Evolutionary conservation across 2,113 vertebrate genomes (phyloP).

Genomic region (Phaetusa simplex): DNA sequence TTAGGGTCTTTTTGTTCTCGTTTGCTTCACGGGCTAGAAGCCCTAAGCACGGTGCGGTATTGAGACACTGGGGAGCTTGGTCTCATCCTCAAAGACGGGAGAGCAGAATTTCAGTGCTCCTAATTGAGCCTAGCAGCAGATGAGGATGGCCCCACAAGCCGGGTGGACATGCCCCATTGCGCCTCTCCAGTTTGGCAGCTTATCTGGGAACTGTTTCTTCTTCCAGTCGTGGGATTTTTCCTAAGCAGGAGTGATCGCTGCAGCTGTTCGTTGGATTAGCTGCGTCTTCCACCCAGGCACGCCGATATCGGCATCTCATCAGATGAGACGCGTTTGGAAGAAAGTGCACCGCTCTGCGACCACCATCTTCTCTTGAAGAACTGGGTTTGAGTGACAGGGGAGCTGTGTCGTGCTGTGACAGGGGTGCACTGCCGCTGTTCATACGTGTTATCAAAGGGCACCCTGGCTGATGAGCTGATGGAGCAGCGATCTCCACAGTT

Average conservation of each 20-base stretch:
- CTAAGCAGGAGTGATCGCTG: neutral
- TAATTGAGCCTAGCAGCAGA: accelerated
- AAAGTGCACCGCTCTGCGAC: neutral
- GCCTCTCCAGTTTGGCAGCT: neutral
- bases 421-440: neutral
- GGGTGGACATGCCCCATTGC: neutral
- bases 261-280: neutral
- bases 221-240: neutral
- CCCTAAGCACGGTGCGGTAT: neutral
- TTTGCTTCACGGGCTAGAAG: neutral
- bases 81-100: neutral
- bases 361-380: neutral
- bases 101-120: neutral
- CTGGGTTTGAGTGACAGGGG: neutral
- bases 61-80: neutral
- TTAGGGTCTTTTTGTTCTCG: neutral
- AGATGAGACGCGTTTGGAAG: neutral
- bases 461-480: neutral
- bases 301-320: accelerated
- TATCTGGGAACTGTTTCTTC: neutral
- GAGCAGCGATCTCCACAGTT: neutral
- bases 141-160: neutral
- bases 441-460: neutral
- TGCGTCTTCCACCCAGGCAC: accelerated
- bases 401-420: neutral